Base-by-base conservation (phyloP, 23 tunicate genomes). In the Trididemnum miniatum region DNA sequence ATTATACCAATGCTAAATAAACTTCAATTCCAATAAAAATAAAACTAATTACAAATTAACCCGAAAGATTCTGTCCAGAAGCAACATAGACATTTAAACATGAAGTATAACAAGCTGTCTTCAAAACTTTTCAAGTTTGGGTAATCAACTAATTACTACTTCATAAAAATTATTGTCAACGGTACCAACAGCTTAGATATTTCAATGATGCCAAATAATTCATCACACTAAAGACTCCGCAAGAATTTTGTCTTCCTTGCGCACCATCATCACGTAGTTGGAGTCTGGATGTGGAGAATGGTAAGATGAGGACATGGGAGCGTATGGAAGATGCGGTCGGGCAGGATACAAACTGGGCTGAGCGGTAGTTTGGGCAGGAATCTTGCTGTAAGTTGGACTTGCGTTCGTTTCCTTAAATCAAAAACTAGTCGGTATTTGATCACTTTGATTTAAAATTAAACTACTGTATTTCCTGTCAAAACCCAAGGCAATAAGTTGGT, bases 401-500 rank as follows among this genome's bases (percentile, higher is more conserved):
- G 35, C 29, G 9, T 12, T 15, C 20, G 75, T 31, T 5, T 69
- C 75, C 75, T 69, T 35, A 44, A 44, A 15, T 44, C 15, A 44
- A 44, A 15, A 71, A 33, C 31, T 71, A 26, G 77, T 83, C 67
- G 71, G 64, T 34, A 24, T 64, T n/a, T 66, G 20, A 26, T 85
- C 89, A 31, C 79, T 78, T 0, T 84, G 90, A 34, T 84, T 78
- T 60, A 86, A 22, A 1, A 83, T 73, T 0, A 84, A 84, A 36
- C 90, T 86, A n/a, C n/a, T n/a, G n/a, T n/a, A n/a, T n/a, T n/a
- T n/a, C n/a, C n/a, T n/a, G n/a, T n/a, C n/a, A n/a, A n/a, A n/a
- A n/a, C n/a, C n/a, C n/a, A n/a, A n/a, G n/a, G n/a, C n/a, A n/a
- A n/a, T n/a, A n/a, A n/a, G n/a, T n/a, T n/a, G n/a, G n/a, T n/a